Conservation (phyloP, 2,797 vertebrate genomes). For the Mormyrus proboscirostris region DNA sequence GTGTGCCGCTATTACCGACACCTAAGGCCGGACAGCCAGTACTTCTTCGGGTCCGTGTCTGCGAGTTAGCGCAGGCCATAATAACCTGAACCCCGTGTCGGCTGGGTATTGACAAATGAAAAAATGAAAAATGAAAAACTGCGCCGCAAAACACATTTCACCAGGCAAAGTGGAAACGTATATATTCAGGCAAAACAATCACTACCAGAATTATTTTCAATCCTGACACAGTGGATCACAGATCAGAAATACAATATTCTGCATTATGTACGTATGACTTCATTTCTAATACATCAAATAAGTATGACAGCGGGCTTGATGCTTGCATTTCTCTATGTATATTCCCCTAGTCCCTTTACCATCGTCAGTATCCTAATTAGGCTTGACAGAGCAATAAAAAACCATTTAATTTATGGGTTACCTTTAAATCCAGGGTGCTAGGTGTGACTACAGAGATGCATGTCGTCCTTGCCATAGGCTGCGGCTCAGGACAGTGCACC, state of each 20-base stretch:
- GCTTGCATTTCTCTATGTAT: not conserved
- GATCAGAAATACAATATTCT: not conserved
- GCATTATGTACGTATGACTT: not conserved
- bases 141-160: not conserved
- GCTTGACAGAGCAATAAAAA: not conserved
- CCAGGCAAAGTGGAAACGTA: not conserved
- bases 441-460: not conserved
- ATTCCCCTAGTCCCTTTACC: not conserved
- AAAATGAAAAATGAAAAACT: not conserved
- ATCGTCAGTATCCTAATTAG: not conserved
- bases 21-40: not conserved
- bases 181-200: not conserved
- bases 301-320: not conserved
- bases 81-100: not conserved
- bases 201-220: not conserved
- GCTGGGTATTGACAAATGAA: not conserved
- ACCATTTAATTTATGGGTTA: not conserved
- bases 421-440: slow-evolving; percentile 4
- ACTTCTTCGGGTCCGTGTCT: not conserved
- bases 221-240: not conserved
- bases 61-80: not conserved
- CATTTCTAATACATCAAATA: not conserved
- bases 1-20: not conserved
- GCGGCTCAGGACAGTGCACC: not conserved
- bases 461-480: not conserved